Evolutionary conservation across 2,888 invertebrate species (phyloP).

Genomic region (Diplolepis rosae): DNA sequence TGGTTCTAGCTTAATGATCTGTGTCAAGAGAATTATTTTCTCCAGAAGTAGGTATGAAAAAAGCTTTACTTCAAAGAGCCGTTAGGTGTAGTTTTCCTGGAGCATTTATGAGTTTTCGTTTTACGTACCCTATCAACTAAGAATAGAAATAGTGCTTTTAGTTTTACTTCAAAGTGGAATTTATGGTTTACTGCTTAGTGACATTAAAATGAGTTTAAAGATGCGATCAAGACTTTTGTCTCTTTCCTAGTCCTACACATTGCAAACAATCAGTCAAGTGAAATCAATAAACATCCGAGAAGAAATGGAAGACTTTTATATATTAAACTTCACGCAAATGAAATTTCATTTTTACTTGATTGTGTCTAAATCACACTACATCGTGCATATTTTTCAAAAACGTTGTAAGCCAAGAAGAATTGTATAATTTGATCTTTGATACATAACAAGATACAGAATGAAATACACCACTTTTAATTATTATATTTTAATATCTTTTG

Average conservation of each 20-base stretch:
- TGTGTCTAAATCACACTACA: too few relatives aligned
- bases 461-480: background rate
- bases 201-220: slow-evolving; percentile 36
- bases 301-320: slow-evolving; percentile 50
- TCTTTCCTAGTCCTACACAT: slow-evolving; percentile 27
- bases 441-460: too few relatives aligned
- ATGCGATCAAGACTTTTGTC: slow-evolving; percentile 27
- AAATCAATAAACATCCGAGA: slow-evolving; percentile 38
- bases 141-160: slow-evolving; percentile 17
- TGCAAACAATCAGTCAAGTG: slow-evolving; percentile 35
- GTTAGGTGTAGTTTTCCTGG: background rate
- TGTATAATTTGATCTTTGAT: too few relatives aligned
- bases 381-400: too few relatives aligned
- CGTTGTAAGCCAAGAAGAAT: too few relatives aligned
- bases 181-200: slow-evolving; percentile 36
- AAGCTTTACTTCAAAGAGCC: slow-evolving; percentile 1
- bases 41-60: background rate
- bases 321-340: slow-evolving; percentile 37
- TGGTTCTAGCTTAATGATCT: background rate
- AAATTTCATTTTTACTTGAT: background rate
- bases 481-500: background rate
- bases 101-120: background rate
- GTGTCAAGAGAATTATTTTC: background rate
- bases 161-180: slow-evolving; percentile 9
- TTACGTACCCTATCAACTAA: background rate